phyloP scores from a whole-genome alignment of 1,140 invertebrate species.

The Anoplolepis gracilipes region DNA sequence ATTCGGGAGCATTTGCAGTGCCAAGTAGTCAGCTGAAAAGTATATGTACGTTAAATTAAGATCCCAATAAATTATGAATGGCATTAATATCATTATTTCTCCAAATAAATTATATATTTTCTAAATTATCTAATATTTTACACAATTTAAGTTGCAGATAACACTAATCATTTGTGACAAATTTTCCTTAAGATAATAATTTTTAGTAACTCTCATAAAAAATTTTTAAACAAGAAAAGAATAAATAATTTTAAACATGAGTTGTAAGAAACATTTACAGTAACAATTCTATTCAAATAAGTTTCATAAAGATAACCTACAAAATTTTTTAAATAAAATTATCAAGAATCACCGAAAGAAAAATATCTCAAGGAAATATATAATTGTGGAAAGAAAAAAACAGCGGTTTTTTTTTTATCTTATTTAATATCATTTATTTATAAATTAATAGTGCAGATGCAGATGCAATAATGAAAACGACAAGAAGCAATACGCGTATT shows the following conservation, averaged over 20 bases:
- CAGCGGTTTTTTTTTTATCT: conserved; percentile 48
- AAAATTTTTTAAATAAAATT: not conserved
- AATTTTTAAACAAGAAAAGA: not conserved
- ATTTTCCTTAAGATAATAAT: too few relatives aligned
- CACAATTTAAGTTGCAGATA: too few relatives aligned
- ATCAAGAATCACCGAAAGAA: not conserved
- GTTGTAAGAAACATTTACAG: too few relatives aligned
- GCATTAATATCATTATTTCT: too few relatives aligned
- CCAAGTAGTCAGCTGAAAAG: not conserved
- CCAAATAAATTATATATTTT: too few relatives aligned
- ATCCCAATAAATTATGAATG: too few relatives aligned
- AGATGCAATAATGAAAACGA: conserved; percentile 86
- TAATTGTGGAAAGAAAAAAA: not conserved
- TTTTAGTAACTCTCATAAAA: not conserved
- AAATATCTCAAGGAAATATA: not conserved
- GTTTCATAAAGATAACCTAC: too few relatives aligned
- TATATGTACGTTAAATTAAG: too few relatives aligned
- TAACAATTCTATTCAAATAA: not conserved
- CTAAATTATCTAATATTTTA: too few relatives aligned
- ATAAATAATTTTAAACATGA: not conserved
- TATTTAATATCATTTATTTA: conserved; percentile 86
- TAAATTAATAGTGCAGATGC: conserved; percentile 86
- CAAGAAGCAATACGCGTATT: conserved; percentile 85
- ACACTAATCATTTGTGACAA: too few relatives aligned
- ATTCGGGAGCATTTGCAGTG: not conserved